Evolutionary conservation across 53 echinoderm and acorn worm species (phyloP).

Genomic region (Arbacia lixula): DNA sequence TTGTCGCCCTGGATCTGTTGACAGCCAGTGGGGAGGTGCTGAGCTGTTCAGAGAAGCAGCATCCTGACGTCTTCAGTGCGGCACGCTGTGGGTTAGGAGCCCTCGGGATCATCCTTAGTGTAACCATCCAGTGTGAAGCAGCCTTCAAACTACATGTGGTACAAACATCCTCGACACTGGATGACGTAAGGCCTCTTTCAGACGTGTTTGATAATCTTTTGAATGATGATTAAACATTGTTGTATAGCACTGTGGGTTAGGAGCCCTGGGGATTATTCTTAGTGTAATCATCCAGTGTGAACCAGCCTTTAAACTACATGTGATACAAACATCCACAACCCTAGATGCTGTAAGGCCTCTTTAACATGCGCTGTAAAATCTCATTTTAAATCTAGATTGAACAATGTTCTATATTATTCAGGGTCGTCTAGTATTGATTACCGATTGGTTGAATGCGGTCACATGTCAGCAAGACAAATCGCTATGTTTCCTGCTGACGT

Average conservation of each 20-base stretch:
- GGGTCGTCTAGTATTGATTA: no score
- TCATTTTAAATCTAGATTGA: no score
- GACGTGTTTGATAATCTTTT: no score
- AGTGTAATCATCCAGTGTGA: constrained; percentile 84
- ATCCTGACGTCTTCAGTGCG: constrained; percentile 77
- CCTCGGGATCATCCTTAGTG: constrained; percentile 74
- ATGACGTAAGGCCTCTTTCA: constrained; percentile 86
- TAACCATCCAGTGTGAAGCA: constrained; percentile 86
- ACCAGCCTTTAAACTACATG: constrained; percentile 69
- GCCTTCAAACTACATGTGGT: constrained; percentile 68
- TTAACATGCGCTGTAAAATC: no score
- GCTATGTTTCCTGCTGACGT: no score
- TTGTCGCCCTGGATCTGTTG: constrained; percentile 68
- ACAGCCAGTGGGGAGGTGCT: constrained; percentile 68
- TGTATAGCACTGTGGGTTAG: constrained; percentile 77
- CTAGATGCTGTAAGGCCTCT: constrained; percentile 85
- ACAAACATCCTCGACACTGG: constrained; percentile 68
- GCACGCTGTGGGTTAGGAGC: constrained; percentile 78
- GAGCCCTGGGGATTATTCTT: constrained; percentile 78
- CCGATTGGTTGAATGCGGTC: no score
- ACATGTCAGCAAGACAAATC: no score
- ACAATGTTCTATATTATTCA: no score
- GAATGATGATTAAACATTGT: no score
- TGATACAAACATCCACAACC: constrained; percentile 65
- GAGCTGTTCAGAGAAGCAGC: constrained; percentile 60